Evolutionary conservation across 1,140 invertebrate species (phyloP).

Genomic region (Trissolcus basalis): DNA sequence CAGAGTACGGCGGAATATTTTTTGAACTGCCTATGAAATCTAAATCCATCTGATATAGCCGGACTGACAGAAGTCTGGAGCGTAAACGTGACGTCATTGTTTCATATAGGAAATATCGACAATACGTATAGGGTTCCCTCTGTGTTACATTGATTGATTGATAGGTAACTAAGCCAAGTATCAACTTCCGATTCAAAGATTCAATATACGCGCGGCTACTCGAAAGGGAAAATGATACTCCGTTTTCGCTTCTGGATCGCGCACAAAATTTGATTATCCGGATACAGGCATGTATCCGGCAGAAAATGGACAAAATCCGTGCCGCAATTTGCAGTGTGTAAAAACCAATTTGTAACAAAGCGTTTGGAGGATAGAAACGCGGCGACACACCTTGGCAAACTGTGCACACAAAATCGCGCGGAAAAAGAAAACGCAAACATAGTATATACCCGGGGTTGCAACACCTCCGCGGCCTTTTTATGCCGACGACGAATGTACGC

Average conservation of each 20-base stretch:
- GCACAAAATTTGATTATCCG: too few relatives aligned
- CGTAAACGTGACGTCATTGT: conserved; percentile 38
- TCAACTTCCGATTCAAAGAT: conserved; percentile 20
- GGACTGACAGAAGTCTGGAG: conserved; percentile 12
- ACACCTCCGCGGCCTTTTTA: conserved; percentile 32
- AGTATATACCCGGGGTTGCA: conserved; percentile 25
- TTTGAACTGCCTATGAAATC: too few relatives aligned
- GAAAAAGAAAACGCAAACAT: conserved; percentile 47
- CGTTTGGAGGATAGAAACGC: conserved; percentile 16
- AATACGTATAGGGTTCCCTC: conserved; percentile 10
- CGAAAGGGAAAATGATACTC: too few relatives aligned
- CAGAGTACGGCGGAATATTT: too few relatives aligned
- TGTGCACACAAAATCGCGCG: conserved; percentile 30
- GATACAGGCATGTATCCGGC: too few relatives aligned
- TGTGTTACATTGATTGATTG: conserved; percentile 35
- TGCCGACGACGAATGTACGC: conserved; percentile 17
- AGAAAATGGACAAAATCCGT: background rate
- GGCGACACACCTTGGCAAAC: conserved; percentile 16
- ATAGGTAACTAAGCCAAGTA: conserved; percentile 23
- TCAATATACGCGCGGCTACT: conserved; percentile 6
- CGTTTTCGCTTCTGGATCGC: too few relatives aligned
- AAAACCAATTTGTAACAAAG: conserved; percentile 36
- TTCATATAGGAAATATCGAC: conserved; percentile 12
- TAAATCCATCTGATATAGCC: background rate
- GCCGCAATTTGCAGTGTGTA: conserved; percentile 14